These are phyloP conservation scores for Teleopsis dalmanni DNA, from an alignment of 1,140 invertebrate genomes.

Conservation along the genomic window DNA sequence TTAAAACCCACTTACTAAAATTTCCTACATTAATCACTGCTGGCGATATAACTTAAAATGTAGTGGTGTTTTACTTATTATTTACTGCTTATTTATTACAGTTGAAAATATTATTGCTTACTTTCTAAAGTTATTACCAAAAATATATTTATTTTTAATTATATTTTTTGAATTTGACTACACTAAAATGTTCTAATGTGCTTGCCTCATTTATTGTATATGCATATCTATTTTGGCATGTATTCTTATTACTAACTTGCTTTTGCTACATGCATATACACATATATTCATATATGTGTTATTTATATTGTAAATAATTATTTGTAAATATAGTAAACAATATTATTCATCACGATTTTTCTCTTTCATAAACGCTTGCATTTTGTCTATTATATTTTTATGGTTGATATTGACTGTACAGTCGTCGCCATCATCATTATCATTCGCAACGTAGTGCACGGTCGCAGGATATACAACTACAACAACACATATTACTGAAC, in stretches of 20 bases:
- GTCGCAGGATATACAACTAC: slow-evolving; percentile 48
- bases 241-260: background rate
- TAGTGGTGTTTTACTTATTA: too few relatives aligned
- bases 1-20: too few relatives aligned
- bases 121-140: background rate
- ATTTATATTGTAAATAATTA: slow-evolving; percentile 18
- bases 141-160: background rate
- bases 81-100: too few relatives aligned
- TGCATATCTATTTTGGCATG: too few relatives aligned
- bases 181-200: too few relatives aligned
- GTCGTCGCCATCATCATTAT: slow-evolving; percentile 64
- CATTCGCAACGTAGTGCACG: slow-evolving; percentile 67
- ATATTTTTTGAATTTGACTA: slow-evolving; percentile 3
- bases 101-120: too few relatives aligned
- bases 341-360: slow-evolving; percentile 12
- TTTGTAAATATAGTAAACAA: too few relatives aligned
- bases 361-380: slow-evolving; percentile 6
- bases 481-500: slow-evolving; percentile 15
- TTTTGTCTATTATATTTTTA: slow-evolving; percentile 12
- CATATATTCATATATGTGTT: background rate
- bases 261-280: background rate
- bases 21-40: too few relatives aligned
- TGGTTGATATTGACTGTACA: slow-evolving; percentile 25
- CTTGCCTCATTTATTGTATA: too few relatives aligned
- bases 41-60: too few relatives aligned